phyloP scores from a whole-genome alignment of 2,888 invertebrate genomes.

The Lissocephala sabroskyi region DNA sequence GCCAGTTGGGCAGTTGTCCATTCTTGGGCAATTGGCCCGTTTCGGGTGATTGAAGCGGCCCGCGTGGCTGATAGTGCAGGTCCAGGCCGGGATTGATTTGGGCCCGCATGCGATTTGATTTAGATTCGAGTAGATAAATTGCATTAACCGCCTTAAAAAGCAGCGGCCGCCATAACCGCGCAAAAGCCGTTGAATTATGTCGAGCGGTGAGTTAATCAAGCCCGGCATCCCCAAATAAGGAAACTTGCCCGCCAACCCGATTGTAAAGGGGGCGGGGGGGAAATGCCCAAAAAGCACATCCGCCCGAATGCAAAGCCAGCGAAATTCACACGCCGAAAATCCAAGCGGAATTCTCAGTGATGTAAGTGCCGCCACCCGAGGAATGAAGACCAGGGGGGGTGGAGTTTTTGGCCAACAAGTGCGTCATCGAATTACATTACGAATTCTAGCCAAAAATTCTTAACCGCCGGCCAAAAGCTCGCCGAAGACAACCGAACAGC shows the following conservation, averaged over 20 bases:
- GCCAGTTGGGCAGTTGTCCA: no score
- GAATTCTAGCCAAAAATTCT: slow-evolving; percentile 2
- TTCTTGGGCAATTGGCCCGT: no score
- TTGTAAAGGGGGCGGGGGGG: slow-evolving; percentile 22
- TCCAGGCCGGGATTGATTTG: no score
- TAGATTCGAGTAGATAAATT: slow-evolving; percentile 36
- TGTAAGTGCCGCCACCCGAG: slow-evolving; percentile 32
- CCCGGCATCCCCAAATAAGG: slow-evolving; percentile 50
- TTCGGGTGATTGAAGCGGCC: no score
- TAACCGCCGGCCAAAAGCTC: slow-evolving; percentile 1
- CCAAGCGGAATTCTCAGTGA: slow-evolving; percentile 17
- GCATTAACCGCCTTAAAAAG: slow-evolving; percentile 35
- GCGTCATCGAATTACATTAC: slow-evolving; percentile 6
- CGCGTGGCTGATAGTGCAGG: no score
- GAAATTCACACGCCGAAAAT: slow-evolving; percentile 54
- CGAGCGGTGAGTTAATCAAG: slow-evolving; percentile 50
- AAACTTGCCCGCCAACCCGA: slow-evolving; percentile 48
- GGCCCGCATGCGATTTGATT: not conserved
- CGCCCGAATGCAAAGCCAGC: slow-evolving; percentile 22
- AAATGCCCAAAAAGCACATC: slow-evolving; percentile 7
- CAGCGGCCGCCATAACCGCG: slow-evolving; percentile 47
- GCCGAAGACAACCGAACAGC: not conserved
- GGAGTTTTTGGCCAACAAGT: no score
- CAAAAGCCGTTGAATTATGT: slow-evolving; percentile 51
- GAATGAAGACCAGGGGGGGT: no score